Percentiles rank a stretch among this genome's conserved stretches.
Evolutionary conservation across 2,888 invertebrate species (phyloP).

Genomic region (Odontothrips loti): DNA sequence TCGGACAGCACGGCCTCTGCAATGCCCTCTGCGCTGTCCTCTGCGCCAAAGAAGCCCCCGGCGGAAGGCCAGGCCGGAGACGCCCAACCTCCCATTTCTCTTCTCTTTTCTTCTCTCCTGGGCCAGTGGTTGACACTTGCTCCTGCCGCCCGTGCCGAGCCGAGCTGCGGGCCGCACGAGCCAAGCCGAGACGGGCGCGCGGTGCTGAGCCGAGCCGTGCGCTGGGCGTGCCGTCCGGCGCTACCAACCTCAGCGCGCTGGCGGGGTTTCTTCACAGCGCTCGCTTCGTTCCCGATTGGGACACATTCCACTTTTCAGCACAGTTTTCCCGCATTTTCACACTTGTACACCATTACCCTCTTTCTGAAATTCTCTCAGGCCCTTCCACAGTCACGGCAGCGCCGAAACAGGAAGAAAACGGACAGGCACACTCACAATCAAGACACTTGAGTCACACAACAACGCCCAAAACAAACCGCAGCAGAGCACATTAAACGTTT

Average conservation of each 20-base stretch:
- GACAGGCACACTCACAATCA: background rate
- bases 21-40: too few relatives aligned
- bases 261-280: background rate
- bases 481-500: background rate
- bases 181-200: conserved; percentile 53
- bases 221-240: conserved; percentile 49
- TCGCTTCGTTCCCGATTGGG: background rate
- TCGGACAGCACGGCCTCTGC: background rate
- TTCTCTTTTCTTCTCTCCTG: too few relatives aligned
- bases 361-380: background rate
- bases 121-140: background rate
- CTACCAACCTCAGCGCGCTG: conserved; percentile 32
- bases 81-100: too few relatives aligned
- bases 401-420: background rate
- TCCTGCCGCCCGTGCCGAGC: background rate
- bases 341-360: background rate
- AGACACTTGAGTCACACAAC: background rate
- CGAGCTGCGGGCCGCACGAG: background rate
- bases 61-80: too few relatives aligned
- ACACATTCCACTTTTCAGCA: background rate
- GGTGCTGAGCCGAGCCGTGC: conserved; percentile 63
- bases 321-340: background rate
- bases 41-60: background rate
- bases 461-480: background rate
- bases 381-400: background rate